Conservation (phyloP, 35 echinoderm and acorn worm genomes). For the Ophiothrix spiculata region DNA sequence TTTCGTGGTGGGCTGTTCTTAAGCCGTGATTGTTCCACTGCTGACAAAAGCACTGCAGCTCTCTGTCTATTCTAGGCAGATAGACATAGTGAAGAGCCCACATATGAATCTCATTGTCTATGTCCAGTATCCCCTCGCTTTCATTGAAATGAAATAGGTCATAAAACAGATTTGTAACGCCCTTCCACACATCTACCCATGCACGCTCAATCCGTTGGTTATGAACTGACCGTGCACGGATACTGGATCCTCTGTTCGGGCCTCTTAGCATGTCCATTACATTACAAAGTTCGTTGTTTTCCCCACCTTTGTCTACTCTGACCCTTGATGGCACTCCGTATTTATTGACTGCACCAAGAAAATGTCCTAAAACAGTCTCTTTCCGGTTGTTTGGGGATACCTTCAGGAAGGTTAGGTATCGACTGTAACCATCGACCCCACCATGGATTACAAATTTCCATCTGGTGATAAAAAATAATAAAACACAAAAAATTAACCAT, state of each 20-base stretch:
- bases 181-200: constrained; percentile 48
- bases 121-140: background rate
- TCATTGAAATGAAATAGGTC: constrained; percentile 50
- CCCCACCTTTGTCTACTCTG: constrained; percentile 28
- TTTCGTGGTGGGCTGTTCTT: constrained; percentile 13
- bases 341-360: background rate
- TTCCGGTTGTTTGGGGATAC: constrained; percentile 39
- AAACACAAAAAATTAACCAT: too few species aligned
- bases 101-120: constrained; percentile 36
- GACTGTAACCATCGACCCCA: constrained; percentile 37
- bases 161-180: constrained; percentile 47
- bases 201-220: constrained; percentile 53
- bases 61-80: constrained; percentile 42
- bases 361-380: constrained; percentile 14
- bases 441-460: constrained; percentile 58
- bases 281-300: constrained; percentile 53
- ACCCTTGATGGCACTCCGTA: constrained; percentile 43
- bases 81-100: constrained; percentile 53
- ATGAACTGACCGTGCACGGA: constrained; percentile 44
- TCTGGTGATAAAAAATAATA: too few species aligned
- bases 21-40: constrained; percentile 66
- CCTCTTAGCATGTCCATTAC: constrained; percentile 33
- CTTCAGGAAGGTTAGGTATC: constrained; percentile 2
- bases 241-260: background rate
- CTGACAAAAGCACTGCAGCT: background rate